Percentiles rank a stretch among this genome's conserved stretches.
Conservation (phyloP, 2,888 invertebrate species). For the Pachymerium ferrugineum region DNA sequence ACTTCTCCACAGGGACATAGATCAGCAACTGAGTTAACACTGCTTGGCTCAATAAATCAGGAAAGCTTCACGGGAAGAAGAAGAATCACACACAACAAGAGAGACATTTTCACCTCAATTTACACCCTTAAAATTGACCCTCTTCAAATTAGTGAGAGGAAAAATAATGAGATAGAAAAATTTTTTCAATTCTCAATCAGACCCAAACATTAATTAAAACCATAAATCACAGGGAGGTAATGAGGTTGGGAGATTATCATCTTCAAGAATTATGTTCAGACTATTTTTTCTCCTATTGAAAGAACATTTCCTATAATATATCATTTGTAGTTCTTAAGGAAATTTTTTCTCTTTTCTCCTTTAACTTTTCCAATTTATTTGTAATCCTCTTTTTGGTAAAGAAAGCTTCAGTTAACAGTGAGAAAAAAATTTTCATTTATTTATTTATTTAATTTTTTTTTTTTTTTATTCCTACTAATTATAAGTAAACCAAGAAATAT, state of each 20-base stretch:
- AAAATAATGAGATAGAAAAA: no score
- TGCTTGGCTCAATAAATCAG: neutral
- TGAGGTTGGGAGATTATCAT: neutral
- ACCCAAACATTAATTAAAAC: neutral
- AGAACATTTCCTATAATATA: neutral
- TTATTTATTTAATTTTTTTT: no score
- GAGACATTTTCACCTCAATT: no score
- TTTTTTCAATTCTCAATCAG: neutral
- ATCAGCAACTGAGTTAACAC: slow-evolving; percentile 3
- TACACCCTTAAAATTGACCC: no score
- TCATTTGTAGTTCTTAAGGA: no score
- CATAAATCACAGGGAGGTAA: neutral
- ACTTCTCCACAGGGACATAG: slow-evolving; percentile 1
- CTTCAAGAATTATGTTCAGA: neutral
- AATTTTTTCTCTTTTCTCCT: neutral
- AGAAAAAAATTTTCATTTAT: no score
- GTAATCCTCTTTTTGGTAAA: no score
- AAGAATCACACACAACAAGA: neutral
- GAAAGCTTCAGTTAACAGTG: no score
- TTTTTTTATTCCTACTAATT: no score
- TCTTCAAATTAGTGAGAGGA: no score
- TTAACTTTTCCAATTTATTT: neutral
- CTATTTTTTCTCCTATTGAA: neutral
- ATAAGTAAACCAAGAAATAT: no score
- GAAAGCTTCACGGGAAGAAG: neutral